Base-by-base conservation (phyloP, 2,113 vertebrate species). In the Ameiurus melas region DNA sequence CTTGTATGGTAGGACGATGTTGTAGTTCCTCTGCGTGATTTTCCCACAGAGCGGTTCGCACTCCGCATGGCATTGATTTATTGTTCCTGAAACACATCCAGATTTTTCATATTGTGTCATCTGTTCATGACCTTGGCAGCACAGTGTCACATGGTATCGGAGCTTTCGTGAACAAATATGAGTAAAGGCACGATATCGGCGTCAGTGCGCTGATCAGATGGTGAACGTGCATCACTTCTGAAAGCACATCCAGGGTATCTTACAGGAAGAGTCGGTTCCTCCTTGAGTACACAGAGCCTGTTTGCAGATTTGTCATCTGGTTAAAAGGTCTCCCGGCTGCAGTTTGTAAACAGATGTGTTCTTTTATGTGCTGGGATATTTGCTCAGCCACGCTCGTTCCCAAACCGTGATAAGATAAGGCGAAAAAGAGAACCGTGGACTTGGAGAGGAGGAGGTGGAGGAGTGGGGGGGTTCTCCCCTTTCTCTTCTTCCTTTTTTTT, bases 291-390 rank as follows among this genome's bases (percentile, higher is more conserved):
- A 89, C 85, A 84, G 68, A 0, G 30, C 36, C 89, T 89, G 85
- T 87, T 89, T 84, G 81, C 71, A 79, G 13, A 70, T 39, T 55
- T 70, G 70, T 86, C 80, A 71, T 89, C 85, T 86, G 89, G 80
- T 82, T 55, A 58, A 86, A 88, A 84, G 82, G 58, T 51, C 60
- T 17, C 27, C 30, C 80, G 25, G 85, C 58, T 68, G 71, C 58
- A 58, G 85, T 85, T 87, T 87, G 88, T 89, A 85, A 87, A 87
- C 83, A 90, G 58, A 87, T 77, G 75, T n/a, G 55, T 47, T 70
- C 47, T 89, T 87, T 87, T 85, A 89, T 87, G 78, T 83, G 83
- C 68, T 36, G 60, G 88, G 88, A 77, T 75, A 77, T 90, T 87
- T 89, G 60, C 71, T 87, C 86, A 89, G 88, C 53, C 85, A 19